Evolutionary conservation across 1,140 invertebrate genomes (phyloP), one percentile per base, ranked within the genome.

Genomic region (Diprion similis): DNA sequence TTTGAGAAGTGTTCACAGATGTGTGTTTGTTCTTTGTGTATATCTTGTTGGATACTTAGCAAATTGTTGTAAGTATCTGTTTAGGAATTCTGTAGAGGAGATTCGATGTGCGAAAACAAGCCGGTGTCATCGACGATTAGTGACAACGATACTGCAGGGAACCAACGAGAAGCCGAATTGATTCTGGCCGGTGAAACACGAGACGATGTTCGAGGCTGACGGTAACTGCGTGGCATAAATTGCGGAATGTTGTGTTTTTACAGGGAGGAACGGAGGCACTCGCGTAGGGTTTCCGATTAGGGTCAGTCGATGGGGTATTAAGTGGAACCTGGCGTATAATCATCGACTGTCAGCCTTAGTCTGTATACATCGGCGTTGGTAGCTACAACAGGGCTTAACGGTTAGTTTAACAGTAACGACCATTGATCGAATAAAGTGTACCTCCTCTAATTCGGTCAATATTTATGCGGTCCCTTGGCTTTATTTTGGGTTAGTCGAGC

Each of bases 291-390:
- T 59, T 59, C 51, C 51, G 51, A 59, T 59, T 59, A 59, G 51
- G 51, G 51, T 59, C 51, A 59, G 51, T 17, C 51, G 51, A 59
- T 59, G 51, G 51, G 51, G 51, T 59, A 59, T 59, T 59, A 59
- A 59, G 51, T 59, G 51, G 51, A 17, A 59, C 6, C 51, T 59
- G 51, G 51, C 51, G 51, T 59, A 59, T 59, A 59, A 15, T 59
- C 9, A 59, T 59, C 51, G 51, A 59, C 51, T 59, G 51, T 59
- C 51, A 4, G 51, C 11, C 51, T 59, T 59, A 37, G 1, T 59
- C 51, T 4, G 51, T 59, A 17, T 59, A 17, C n/a, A 59, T 59
- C 51, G 51, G 11, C 51, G 24, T 37, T 17, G 51, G 51, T 59
- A 37, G 24, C 51, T 15, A 59, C 51, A 17, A 9, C n/a, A 59